Evolutionary conservation across 2,797 vertebrate genomes (phyloP).

Genomic region (Sebastiscus albofasciatus): DNA sequence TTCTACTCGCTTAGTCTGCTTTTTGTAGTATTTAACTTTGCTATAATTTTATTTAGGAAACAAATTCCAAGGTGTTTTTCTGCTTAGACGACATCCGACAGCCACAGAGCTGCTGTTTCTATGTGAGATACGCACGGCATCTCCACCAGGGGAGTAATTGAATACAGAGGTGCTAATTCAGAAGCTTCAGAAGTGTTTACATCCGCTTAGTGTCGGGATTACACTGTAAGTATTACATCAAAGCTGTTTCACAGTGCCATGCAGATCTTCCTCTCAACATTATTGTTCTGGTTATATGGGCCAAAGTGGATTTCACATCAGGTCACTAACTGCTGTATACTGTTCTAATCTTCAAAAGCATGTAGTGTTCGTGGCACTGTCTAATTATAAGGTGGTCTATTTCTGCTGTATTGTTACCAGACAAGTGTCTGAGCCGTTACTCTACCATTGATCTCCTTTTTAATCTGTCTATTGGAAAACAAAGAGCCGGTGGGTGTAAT

Average conservation of each 20-base stretch:
- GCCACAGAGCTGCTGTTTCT: constrained; percentile 39
- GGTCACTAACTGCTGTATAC: not conserved
- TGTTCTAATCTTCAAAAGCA: constrained; percentile 15
- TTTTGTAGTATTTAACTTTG: not conserved
- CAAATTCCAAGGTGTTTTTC: constrained; percentile 25
- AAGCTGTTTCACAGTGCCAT: constrained; percentile 28
- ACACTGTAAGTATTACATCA: constrained; percentile 55
- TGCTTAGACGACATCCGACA: constrained; percentile 12
- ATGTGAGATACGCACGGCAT: constrained; percentile 37
- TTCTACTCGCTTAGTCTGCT: not conserved
- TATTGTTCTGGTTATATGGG: not conserved
- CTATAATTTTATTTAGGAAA: constrained; percentile 29
- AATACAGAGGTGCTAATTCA: constrained; percentile 63
- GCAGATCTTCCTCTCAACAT: not conserved
- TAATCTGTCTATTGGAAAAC: constrained; percentile 62
- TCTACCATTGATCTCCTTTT: constrained; percentile 54
- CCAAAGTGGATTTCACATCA: constrained; percentile 1
- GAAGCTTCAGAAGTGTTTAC: constrained; percentile 52
- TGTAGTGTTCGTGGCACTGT: not conserved
- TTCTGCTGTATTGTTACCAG: constrained; percentile 41
- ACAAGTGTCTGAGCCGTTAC: constrained; percentile 42
- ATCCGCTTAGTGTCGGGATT: constrained; percentile 59
- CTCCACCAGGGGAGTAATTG: constrained; percentile 59
- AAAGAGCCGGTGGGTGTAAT: constrained; percentile 60
- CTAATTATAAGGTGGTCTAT: constrained; percentile 32